Evolutionary conservation across 2,797 vertebrate species (phyloP).

Genomic region (Forpus xanthops): DNA sequence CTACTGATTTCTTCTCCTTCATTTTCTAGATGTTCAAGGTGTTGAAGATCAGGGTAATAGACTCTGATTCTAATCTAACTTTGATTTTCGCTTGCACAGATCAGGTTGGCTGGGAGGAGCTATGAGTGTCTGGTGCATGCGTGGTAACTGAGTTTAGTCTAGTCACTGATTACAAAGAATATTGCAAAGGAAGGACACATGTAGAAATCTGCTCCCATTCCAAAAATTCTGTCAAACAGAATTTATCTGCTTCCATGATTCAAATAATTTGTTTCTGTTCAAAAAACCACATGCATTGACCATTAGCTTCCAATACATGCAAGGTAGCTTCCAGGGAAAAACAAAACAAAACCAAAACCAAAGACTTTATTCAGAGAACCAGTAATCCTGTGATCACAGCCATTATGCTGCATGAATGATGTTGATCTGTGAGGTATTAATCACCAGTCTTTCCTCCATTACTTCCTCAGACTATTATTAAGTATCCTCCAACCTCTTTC

Average conservation of each 20-base stretch:
- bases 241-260: not conserved
- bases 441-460: not conserved
- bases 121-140: not conserved
- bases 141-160: not conserved
- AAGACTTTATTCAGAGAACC: not conserved
- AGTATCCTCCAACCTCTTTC: not conserved
- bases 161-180: not conserved
- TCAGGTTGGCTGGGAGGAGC: not conserved
- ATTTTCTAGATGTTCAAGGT: not conserved
- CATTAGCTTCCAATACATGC: not conserved
- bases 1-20: not conserved
- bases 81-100: not conserved
- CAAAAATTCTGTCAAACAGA: not conserved
- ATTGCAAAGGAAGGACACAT: not conserved
- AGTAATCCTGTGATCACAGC: not conserved
- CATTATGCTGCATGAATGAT: not conserved
- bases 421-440: not conserved
- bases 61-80: not conserved
- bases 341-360: accelerated
- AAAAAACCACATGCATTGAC: not conserved
- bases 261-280: not conserved
- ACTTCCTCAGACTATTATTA: not conserved
- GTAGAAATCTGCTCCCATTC: not conserved
- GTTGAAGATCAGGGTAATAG: not conserved
- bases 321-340: not conserved